Conservation (phyloP, 1,140 invertebrate species). For the Varroa destructor region DNA sequence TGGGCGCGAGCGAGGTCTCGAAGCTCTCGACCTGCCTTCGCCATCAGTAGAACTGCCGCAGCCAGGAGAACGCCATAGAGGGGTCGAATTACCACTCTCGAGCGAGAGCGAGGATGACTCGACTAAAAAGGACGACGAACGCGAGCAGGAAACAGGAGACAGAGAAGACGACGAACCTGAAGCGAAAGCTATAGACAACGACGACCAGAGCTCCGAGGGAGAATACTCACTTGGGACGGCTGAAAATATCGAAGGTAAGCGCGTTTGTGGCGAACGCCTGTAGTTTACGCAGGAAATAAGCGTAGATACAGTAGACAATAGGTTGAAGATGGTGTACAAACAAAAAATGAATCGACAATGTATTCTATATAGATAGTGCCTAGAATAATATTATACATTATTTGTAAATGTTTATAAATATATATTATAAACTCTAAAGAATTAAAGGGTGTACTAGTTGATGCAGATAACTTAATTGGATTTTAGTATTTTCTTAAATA, state of each 20-base stretch:
- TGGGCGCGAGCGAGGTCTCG: conserved; percentile 53
- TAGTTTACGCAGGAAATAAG: too few species aligned
- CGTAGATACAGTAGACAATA: too few species aligned
- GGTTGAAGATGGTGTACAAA: too few species aligned
- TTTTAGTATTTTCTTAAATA: too few species aligned
- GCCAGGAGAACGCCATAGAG: conserved; percentile 30
- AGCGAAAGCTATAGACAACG: background rate
- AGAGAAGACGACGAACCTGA: conserved; percentile 8
- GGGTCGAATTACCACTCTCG: conserved; percentile 26
- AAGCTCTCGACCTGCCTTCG: conserved; percentile 36
- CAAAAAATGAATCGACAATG: too few species aligned
- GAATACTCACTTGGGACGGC: conserved; percentile 27
- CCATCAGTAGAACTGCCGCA: conserved; percentile 36
- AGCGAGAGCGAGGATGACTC: conserved; percentile 27
- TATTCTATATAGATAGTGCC: too few species aligned
- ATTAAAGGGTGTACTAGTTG: too few species aligned
- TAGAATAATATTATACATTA: too few species aligned
- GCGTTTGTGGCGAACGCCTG: too few species aligned
- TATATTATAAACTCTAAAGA: too few species aligned
- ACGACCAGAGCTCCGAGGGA: conserved; percentile 24
- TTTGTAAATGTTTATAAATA: too few species aligned
- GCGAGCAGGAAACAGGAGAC: conserved; percentile 1
- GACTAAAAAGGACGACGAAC: conserved; percentile 27
- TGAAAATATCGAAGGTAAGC: conserved; percentile 18
- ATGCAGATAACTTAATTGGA: too few species aligned